Conservation (phyloP, 2,797 vertebrate genomes). For the Hephaestus fuliginosus region DNA sequence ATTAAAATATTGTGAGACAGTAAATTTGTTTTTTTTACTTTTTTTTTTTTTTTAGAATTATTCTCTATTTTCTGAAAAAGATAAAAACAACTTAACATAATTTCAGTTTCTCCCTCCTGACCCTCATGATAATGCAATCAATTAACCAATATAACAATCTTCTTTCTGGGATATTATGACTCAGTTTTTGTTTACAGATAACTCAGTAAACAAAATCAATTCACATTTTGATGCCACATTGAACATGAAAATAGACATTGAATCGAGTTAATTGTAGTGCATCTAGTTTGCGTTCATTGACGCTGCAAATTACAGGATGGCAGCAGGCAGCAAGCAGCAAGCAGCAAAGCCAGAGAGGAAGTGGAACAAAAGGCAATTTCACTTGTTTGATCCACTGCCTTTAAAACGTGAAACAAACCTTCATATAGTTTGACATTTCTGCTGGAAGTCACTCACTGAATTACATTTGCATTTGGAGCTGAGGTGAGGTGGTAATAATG, state of each 20-base stretch:
- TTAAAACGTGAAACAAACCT: conserved; percentile 49
- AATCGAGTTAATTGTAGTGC: conserved; percentile 80
- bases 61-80: conserved; percentile 35
- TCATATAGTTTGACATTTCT: conserved; percentile 46
- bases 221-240: conserved; percentile 78
- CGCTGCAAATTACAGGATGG: conserved; percentile 82
- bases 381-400: conserved; percentile 70
- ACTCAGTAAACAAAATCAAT: conserved; percentile 79
- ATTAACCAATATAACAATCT: conserved; percentile 60
- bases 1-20: background rate
- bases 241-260: conserved; percentile 79
- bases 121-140: conserved; percentile 49
- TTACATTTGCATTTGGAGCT: conserved; percentile 43
- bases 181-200: conserved; percentile 60
- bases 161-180: conserved; percentile 39
- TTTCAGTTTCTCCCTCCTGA: conserved; percentile 34
- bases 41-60: background rate
- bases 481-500: conserved; percentile 48
- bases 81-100: conserved; percentile 19
- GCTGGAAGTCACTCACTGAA: conserved; percentile 41
- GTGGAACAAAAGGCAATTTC: conserved; percentile 72
- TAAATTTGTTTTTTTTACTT: background rate
- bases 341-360: conserved; percentile 67
- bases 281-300: conserved; percentile 80
- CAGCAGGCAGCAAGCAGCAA: conserved; percentile 62